These are phyloP conservation scores for Bryconaethiops microstoma DNA, from an alignment of 2,797 vertebrate species.

Conservation along the genomic window DNA sequence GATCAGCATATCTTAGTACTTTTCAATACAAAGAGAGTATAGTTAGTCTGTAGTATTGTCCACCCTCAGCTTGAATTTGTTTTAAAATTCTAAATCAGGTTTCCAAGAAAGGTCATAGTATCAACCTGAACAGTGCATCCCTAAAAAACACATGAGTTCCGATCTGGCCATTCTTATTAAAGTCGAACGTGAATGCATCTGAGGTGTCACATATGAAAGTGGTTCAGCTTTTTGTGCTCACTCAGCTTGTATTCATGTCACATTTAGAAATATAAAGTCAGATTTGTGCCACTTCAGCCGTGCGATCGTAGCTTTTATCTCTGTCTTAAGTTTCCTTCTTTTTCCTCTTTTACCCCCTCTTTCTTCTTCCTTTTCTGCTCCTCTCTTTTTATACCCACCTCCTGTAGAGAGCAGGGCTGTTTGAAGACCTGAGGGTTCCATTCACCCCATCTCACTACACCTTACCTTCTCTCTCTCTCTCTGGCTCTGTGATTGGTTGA, in stretches of 20 bases:
- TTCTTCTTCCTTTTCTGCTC: constrained; percentile 56
- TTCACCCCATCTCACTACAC: constrained; percentile 24
- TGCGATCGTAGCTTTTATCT: neutral
- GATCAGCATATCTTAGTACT: no score
- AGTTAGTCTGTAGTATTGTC: no score
- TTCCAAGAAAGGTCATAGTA: no score
- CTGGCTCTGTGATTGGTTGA: constrained; percentile 50
- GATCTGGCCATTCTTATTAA: no score
- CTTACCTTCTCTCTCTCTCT: constrained; percentile 14
- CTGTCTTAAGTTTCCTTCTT: constrained; percentile 55
- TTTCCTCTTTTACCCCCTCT: constrained; percentile 54
- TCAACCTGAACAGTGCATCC: no score
- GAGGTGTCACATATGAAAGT: neutral
- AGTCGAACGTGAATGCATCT: no score
- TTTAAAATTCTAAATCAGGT: no score
- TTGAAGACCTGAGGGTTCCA: constrained; percentile 40
- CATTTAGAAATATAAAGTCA: neutral
- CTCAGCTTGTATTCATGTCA: neutral
- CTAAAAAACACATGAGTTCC: no score
- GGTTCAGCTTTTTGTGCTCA: neutral
- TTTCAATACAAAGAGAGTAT: no score
- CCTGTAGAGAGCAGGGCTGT: constrained; percentile 59
- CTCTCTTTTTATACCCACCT: constrained; percentile 52
- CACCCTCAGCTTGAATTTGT: no score
- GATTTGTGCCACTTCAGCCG: neutral